Base-by-base conservation (phyloP, 2,113 vertebrate genomes). In the Nettapus auritus region DNA sequence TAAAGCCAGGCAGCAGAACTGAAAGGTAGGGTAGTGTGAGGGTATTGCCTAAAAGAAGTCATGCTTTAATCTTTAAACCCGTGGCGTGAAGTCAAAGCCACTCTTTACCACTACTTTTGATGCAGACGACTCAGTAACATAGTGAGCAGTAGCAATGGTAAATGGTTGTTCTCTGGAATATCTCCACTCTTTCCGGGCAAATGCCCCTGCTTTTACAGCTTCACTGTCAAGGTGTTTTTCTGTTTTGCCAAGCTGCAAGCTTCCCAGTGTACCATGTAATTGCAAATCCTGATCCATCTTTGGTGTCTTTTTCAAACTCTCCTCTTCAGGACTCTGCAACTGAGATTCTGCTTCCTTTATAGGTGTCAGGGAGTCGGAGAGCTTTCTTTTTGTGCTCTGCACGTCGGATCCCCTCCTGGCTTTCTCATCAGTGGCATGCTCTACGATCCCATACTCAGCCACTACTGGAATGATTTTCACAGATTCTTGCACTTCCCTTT, bases 101-200 rank as follows among this genome's bases (percentile, higher is more conserved):
- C 96, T 95, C 95, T 98, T 98, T 99, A 99, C 98, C 98, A 98
- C 98, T 77, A 98, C 98, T 99, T 88, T 98, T 91, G 98, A 96
- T 3, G 98, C 94, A 2, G 99, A 96, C 1, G 98, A 98, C 96
- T 98, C 98, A 40, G 97, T 97, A 92, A 98, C 92, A 94, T 98
- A 98, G 93, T 97, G 97, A 96, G 98, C 96, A 60, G 98, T 98
- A 83, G 98, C 96, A 42, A 98, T 95, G 70, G 98, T 98, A 92
- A 97, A 94, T 60, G 97, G 95, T 3, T 98, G 97, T 42, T 98
- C 98, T 96, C 96, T 98, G 93, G 97, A 97, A 64, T 98, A 97
- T 95, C 97, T 94, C 97, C 97, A 97, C 56, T 98, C 98, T 83
- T 97, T 97, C 94, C 97, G 82, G 52, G 95, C 90, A 64, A 98